Evolutionary conservation across 2,113 vertebrate species (phyloP).

Genomic region (Saccopteryx bilineata): DNA sequence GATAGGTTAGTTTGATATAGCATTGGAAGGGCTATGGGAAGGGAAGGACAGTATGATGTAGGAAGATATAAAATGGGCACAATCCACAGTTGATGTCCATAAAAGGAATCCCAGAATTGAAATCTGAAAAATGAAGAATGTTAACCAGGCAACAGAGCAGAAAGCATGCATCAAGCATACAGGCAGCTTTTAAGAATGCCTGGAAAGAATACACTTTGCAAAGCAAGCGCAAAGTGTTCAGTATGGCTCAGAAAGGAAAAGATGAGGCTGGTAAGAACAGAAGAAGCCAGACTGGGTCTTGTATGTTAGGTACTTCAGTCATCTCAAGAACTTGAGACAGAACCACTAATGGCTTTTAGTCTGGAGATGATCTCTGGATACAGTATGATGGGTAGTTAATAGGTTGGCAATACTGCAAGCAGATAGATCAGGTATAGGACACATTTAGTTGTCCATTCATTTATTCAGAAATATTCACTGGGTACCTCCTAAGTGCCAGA

Average conservation of each 20-base stretch:
- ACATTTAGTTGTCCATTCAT: background rate
- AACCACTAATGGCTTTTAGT: background rate
- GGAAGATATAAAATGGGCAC: background rate
- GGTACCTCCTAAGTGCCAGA: background rate
- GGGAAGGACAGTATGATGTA: background rate
- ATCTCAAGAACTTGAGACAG: constrained; percentile 20
- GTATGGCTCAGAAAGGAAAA: constrained; percentile 1
- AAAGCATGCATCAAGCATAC: background rate
- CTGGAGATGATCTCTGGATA: background rate
- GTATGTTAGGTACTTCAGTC: background rate
- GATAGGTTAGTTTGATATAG: background rate
- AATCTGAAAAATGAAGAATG: constrained; percentile 37
- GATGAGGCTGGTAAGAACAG: background rate
- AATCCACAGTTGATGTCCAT: background rate
- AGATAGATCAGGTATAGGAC: background rate
- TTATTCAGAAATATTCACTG: constrained; percentile 12
- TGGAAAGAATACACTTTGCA: background rate
- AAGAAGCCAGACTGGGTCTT: background rate
- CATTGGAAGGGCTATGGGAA: background rate
- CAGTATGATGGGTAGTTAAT: background rate
- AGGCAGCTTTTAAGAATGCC: background rate
- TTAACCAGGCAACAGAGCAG: background rate
- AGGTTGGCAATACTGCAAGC: background rate
- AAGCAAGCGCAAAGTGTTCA: background rate
- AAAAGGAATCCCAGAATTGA: constrained; percentile 36